phyloP scores from a whole-genome alignment of 1,140 invertebrate genomes.

The Lordiphosa mommai region DNA sequence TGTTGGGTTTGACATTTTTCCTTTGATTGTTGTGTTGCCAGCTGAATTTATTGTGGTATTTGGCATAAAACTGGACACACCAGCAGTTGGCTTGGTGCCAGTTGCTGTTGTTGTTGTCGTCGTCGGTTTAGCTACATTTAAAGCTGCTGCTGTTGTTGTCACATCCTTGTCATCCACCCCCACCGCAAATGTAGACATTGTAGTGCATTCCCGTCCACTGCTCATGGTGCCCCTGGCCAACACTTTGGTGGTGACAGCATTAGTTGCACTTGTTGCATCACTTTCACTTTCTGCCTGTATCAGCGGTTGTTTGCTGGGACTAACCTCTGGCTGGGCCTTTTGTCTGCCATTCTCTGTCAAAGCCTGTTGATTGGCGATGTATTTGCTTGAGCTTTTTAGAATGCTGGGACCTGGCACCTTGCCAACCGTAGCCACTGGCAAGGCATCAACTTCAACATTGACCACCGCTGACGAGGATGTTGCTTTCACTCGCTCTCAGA shows the following conservation, averaged over 20 bases:
- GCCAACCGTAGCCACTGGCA: constrained; percentile 47
- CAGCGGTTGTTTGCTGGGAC: constrained; percentile 65
- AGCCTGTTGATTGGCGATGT: constrained; percentile 35
- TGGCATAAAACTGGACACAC: constrained; percentile 27
- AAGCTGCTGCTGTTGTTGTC: constrained; percentile 4
- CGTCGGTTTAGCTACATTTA: constrained; percentile 6
- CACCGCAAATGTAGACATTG: constrained; percentile 58
- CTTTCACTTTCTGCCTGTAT: constrained; percentile 39
- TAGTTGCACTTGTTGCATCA: constrained; percentile 5
- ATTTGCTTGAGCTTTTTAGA: constrained; percentile 80
- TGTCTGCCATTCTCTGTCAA: constrained; percentile 37
- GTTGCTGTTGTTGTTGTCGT: neutral
- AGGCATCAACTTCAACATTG: constrained; percentile 35
- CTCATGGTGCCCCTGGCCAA: constrained; percentile 60
- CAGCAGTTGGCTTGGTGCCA: constrained; percentile 30
- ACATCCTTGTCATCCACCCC: constrained; percentile 18
- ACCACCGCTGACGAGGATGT: constrained; percentile 34
- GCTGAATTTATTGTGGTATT: neutral
- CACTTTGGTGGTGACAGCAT: constrained; percentile 57
- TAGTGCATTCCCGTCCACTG: constrained; percentile 64
- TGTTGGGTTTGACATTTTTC: neutral
- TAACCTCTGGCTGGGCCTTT: constrained; percentile 33
- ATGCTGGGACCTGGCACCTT: constrained; percentile 81
- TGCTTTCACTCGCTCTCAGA: constrained; percentile 68
- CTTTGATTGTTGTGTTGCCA: neutral